Evolutionary conservation across 2,888 invertebrate genomes (phyloP).

Genomic region (Drosophila mulleri): DNA sequence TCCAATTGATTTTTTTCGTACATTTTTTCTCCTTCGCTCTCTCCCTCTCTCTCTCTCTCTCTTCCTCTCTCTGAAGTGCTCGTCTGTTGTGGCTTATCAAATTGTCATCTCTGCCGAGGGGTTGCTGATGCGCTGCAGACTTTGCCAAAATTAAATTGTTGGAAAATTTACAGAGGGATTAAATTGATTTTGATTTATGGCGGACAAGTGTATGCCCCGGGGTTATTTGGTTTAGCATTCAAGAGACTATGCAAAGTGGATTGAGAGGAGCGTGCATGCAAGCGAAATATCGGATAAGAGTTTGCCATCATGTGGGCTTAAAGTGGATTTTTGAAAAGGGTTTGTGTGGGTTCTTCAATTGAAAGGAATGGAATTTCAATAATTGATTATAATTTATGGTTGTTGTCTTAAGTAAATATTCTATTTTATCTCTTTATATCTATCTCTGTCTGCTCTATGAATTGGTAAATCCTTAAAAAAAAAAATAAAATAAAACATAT

Average conservation of each 20-base stretch:
- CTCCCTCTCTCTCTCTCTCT: not conserved
- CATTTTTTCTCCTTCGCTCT: not conserved
- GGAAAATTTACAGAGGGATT: slow-evolving; percentile 39
- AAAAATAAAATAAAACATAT: no score
- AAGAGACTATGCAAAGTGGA: slow-evolving; percentile 40
- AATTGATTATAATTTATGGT: slow-evolving; percentile 23
- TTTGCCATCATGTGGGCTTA: slow-evolving; percentile 33
- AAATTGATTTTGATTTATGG: slow-evolving; percentile 67
- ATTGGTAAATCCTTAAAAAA: no score
- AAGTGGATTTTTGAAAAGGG: slow-evolving; percentile 19
- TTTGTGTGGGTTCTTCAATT: slow-evolving; percentile 13
- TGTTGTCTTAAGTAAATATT: not conserved
- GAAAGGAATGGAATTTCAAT: slow-evolving; percentile 10
- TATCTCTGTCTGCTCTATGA: no score
- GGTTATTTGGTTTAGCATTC: slow-evolving; percentile 37
- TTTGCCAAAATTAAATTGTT: slow-evolving; percentile 69
- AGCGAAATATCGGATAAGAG: slow-evolving; percentile 8
- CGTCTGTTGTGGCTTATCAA: slow-evolving; percentile 44
- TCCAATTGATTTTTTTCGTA: slow-evolving; percentile 63
- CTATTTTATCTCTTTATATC: not conserved
- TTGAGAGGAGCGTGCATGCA: slow-evolving; percentile 29
- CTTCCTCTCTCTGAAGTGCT: slow-evolving; percentile 35
- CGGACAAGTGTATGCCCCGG: slow-evolving; percentile 61
- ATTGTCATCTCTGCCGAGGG: slow-evolving; percentile 48
- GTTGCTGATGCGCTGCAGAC: slow-evolving; percentile 31